Percentiles rank a stretch among this genome's conserved stretches.
These are phyloP conservation scores for Drosophila bocqueti DNA, from an alignment of 1,140 invertebrate genomes.

Conservation along the genomic window DNA sequence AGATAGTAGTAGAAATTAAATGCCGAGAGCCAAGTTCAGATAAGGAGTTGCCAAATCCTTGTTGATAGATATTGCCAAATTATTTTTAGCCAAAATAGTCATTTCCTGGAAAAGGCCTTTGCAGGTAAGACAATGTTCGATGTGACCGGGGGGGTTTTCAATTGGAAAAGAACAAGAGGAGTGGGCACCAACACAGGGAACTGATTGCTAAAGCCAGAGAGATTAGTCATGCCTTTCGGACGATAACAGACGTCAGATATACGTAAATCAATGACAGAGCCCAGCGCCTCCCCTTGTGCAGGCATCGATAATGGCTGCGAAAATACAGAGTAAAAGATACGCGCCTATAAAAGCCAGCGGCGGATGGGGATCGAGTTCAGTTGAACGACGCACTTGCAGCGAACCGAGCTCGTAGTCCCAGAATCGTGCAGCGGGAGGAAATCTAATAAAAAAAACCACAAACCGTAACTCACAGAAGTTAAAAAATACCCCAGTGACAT, in stretches of 20 bases:
- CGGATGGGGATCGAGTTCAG: constrained; percentile 35
- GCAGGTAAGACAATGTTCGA: neutral
- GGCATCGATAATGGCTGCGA: constrained; percentile 35
- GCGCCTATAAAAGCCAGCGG: constrained; percentile 42
- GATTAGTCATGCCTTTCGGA: constrained; percentile 31
- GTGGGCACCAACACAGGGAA: neutral
- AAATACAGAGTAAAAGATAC: constrained; percentile 30
- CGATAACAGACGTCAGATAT: constrained; percentile 46
- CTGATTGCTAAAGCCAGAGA: constrained; percentile 16
- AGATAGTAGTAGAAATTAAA: constrained; percentile 1
- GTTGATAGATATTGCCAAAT: neutral
- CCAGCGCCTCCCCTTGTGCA: neutral
- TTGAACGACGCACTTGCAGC: constrained; percentile 42
- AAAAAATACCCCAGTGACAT: constrained; percentile 22
- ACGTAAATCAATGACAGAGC: constrained; percentile 41
- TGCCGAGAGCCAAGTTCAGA: neutral
- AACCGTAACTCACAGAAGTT: neutral
- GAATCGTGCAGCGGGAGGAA: constrained; percentile 13
- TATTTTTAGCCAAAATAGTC: constrained; percentile 30
- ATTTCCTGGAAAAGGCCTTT: constrained; percentile 24
- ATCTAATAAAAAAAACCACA: neutral
- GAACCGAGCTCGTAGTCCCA: constrained; percentile 32
- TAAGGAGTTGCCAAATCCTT: neutral
- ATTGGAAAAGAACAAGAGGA: neutral
- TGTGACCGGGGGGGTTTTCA: constrained; percentile 12